Percentiles rank a stretch among this genome's conserved stretches.
phyloP scores from a whole-genome alignment of 2,113 vertebrate species.

The Speoplatyrhinus poulsoni region DNA sequence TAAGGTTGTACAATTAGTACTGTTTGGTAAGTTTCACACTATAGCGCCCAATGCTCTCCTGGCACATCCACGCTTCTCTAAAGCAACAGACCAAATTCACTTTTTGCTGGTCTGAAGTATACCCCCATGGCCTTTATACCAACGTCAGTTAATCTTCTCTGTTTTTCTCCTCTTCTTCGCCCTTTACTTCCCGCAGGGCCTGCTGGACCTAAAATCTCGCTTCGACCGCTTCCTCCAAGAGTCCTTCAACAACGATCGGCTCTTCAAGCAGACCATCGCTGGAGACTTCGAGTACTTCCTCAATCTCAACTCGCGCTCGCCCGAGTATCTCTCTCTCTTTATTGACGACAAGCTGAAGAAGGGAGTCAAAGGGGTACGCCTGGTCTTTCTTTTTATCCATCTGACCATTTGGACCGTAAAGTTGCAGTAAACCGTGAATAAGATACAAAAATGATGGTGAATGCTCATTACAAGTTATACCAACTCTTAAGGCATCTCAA shows the following conservation, averaged over 20 bases:
- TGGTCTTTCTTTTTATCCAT: conserved; percentile 70
- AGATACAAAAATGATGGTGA: no score
- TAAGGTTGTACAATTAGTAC: no score
- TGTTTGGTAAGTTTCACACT: no score
- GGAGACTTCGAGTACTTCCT: conserved; percentile 99
- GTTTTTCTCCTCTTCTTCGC: neutral
- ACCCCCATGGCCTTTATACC: neutral
- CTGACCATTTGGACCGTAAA: no score
- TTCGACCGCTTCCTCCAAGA: conserved; percentile 97
- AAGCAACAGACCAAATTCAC: no score
- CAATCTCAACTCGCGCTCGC: conserved; percentile 98
- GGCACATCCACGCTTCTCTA: no score
- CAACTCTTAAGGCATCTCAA: no score
- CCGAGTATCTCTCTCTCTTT: conserved; percentile 99
- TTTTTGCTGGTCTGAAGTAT: neutral
- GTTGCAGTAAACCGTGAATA: no score
- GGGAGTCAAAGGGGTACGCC: conserved; percentile 96
- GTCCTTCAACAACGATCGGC: conserved; percentile 96
- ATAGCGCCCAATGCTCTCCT: no score
- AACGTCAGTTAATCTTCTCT: neutral
- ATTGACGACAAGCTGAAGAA: conserved; percentile 99
- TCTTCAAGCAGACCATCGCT: conserved; percentile 98
- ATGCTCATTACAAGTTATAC: no score
- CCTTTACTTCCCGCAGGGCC: conserved; percentile 76
- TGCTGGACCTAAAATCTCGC: conserved; percentile 95